Evolutionary conservation across 2,888 invertebrate genomes (phyloP).

Genomic region (Cistogaster globosa): DNA sequence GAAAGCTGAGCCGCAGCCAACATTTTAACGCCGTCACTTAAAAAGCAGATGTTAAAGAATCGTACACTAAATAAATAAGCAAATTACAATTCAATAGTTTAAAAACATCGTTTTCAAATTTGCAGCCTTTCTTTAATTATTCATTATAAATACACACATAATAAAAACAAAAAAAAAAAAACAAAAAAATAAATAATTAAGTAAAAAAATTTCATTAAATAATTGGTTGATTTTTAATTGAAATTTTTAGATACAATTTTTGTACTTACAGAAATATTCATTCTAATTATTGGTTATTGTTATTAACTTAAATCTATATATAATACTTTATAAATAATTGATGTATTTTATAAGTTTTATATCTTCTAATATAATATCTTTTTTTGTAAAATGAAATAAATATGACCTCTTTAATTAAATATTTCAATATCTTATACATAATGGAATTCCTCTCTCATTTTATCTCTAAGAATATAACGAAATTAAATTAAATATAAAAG

Average conservation of each 20-base stretch:
- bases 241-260: slow-evolving; percentile 7
- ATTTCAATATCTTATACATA: neutral
- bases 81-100: no score
- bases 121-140: neutral
- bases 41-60: no score
- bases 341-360: neutral
- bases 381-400: neutral
- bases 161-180: no score
- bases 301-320: neutral
- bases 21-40: no score
- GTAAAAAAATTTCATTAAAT: neutral
- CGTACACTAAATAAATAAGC: no score
- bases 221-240: neutral
- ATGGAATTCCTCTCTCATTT: neutral
- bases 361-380: neutral
- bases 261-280: neutral
- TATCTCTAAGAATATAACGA: slow-evolving; percentile 1
- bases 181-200: neutral
- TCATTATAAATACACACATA: no score
- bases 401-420: neutral
- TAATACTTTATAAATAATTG: neutral
- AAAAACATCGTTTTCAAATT: neutral
- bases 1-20: no score
- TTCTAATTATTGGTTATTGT: neutral
- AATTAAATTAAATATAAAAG: neutral